Evolutionary conservation across 2,888 invertebrate species (phyloP).

Genomic region (Sphecodes monilicornis): DNA sequence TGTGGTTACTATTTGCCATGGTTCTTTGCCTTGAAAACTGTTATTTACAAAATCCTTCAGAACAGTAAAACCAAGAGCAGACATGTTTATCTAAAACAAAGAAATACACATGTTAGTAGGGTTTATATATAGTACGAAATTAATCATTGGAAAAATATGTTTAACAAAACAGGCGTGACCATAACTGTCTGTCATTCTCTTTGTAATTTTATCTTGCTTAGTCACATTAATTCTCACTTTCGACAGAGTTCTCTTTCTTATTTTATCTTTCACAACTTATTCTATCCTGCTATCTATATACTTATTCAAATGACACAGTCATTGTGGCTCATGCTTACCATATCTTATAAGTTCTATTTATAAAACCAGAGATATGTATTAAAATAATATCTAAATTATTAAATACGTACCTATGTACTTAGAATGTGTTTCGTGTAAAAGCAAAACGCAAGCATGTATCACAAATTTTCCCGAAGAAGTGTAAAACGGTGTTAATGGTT

Average conservation of each 20-base stretch:
- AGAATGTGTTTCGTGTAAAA: not conserved
- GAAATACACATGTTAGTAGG: not conserved
- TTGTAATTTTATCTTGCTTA: not conserved
- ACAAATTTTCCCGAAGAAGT: not conserved
- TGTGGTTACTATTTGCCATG: conserved; percentile 93
- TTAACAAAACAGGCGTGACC: not conserved
- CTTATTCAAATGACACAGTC: not conserved
- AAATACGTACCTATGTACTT: conserved; percentile 22
- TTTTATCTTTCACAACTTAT: not conserved
- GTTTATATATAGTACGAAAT: not conserved
- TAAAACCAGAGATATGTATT: not conserved
- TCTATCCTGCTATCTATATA: not conserved
- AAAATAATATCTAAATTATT: not conserved
- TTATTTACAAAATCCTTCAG: conserved; percentile 86
- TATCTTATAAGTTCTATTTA: not conserved
- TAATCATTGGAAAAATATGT: not conserved
- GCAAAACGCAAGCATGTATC: not conserved
- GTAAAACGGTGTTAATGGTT: not conserved
- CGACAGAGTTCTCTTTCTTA: not conserved
- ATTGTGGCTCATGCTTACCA: not conserved
- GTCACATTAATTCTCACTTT: not conserved
- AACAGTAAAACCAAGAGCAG: not conserved
- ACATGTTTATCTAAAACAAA: conserved; percentile 52
- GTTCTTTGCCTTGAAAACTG: conserved; percentile 89
- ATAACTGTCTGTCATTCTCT: not conserved